Conservation (phyloP, 2,888 invertebrate species). For the Coelogynopora nodosa region DNA sequence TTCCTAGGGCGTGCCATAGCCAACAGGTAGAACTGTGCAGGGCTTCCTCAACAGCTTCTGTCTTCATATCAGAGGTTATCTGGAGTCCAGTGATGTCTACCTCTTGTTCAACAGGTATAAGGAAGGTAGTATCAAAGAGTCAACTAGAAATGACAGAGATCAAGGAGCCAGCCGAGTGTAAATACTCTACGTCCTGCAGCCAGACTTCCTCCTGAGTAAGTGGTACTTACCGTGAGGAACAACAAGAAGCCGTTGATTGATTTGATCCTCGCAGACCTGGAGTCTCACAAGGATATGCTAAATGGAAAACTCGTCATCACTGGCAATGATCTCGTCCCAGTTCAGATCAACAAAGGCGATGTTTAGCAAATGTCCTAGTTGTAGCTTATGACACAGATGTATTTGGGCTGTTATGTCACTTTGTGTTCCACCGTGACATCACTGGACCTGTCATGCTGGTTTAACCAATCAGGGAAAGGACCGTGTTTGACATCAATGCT, state of each 20-base stretch:
- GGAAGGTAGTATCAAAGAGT: constrained; percentile 31
- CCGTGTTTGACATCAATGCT: constrained; percentile 36
- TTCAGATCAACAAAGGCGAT: constrained; percentile 37
- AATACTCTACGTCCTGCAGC: not conserved
- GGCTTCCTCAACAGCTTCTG: too few species aligned
- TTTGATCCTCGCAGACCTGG: constrained; percentile 44
- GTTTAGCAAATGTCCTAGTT: constrained; percentile 30
- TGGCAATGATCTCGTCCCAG: constrained; percentile 32
- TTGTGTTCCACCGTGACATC: constrained; percentile 27
- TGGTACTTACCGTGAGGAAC: constrained; percentile 46
- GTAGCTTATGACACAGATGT: constrained; percentile 29
- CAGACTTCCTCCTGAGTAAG: constrained; percentile 45
- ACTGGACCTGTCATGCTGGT: constrained; percentile 6
- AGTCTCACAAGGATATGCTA: constrained; percentile 24
- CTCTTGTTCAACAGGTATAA: not conserved
- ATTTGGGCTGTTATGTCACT: constrained; percentile 23
- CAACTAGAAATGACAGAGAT: constrained; percentile 12
- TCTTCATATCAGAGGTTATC: too few species aligned
- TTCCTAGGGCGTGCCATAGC: too few species aligned
- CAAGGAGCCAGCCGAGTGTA: constrained; percentile 25
- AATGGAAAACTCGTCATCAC: constrained; percentile 38
- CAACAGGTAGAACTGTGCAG: too few species aligned
- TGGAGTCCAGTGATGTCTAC: not conserved
- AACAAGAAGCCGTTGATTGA: constrained; percentile 48
- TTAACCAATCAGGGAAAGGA: constrained; percentile 30